A percentile compares a stretch with the other conserved stretches of the same genome.
These are phyloP conservation scores for Petroica traversi DNA, from an alignment of 2,113 vertebrate genomes.

Conservation along the genomic window DNA sequence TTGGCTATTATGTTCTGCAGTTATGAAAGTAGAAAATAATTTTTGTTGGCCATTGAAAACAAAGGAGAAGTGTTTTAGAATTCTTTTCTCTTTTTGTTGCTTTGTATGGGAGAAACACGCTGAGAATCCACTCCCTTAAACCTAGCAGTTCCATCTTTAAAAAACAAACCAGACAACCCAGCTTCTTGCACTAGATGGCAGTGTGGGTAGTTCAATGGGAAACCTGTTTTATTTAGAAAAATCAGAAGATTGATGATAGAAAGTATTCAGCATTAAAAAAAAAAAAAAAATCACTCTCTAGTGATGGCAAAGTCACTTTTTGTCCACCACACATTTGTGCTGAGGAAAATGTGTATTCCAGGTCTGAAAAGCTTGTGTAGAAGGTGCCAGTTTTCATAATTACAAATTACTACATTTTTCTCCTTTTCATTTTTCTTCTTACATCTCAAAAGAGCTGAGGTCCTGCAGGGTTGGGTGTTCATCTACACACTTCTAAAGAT, in stretches of 20 bases:
- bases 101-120: background rate
- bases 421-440: background rate
- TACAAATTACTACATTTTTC: background rate
- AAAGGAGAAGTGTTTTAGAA: background rate
- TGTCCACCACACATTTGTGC: background rate
- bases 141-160: background rate
- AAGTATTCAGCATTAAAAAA: background rate
- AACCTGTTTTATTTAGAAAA: background rate
- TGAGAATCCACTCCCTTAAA: background rate
- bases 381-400: background rate
- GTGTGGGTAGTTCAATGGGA: background rate
- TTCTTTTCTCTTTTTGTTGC: background rate
- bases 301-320: background rate
- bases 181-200: conserved; percentile 53
- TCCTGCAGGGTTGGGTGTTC: background rate
- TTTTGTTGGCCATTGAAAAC: background rate
- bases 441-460: background rate
- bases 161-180: background rate
- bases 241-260: background rate
- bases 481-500: background rate
- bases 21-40: background rate
- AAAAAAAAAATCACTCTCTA: background rate
- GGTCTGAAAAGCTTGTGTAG: background rate
- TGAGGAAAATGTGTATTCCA: background rate
- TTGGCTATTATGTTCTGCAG: background rate